Evolutionary conservation across 2,797 vertebrate species (phyloP), one percentile per base, ranked within the genome.

Genomic region (Xyrichtys novacula): DNA sequence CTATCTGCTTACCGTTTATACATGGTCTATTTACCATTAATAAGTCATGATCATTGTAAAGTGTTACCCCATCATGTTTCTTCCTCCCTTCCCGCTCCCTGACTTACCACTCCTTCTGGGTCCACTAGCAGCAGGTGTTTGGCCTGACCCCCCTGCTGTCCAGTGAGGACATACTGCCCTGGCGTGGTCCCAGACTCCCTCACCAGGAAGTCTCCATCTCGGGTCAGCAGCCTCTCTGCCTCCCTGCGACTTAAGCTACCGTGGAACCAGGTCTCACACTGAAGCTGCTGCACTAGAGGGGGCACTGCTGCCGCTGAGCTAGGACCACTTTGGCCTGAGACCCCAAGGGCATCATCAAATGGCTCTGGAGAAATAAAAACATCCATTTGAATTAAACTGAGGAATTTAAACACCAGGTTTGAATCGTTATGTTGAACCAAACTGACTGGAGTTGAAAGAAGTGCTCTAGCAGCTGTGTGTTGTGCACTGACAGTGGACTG

Each of bases 41-140:
- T n/a, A n/a, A n/a, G n/a, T n/a, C n/a, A n/a, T n/a, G n/a, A n/a
- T n/a, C n/a, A n/a, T n/a, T n/a, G n/a, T n/a, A n/a, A n/a, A n/a
- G n/a, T n/a, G n/a, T n/a, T n/a, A n/a, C n/a, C n/a, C 1, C 62
- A 26, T 1, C 9, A 29, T 0, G 4, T 25, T 10, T 17, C 12
- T 11, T 9, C 22, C 22, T 46, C 34, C 32, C 5, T 58, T 25
- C 28, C n/a, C 52, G 15, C 50, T 20, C 32, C 4, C 10, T 3
- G 32, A 85, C 97, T 95, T 85, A 99, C 98, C 98, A 99, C 98
- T 84, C 98, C 98, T 84, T 99, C 97, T 0, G 98, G 98, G 78
- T 99, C 97, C 0, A 99, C 97, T 1, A 99, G 94, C 4, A 99
- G 95, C 78, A 99, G 92, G 82, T 99, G 98, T 79, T 98, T 98